These are phyloP conservation scores for Rhopalosiphum maidis DNA, from an alignment of 1,140 invertebrate species.

Conservation along the genomic window DNA sequence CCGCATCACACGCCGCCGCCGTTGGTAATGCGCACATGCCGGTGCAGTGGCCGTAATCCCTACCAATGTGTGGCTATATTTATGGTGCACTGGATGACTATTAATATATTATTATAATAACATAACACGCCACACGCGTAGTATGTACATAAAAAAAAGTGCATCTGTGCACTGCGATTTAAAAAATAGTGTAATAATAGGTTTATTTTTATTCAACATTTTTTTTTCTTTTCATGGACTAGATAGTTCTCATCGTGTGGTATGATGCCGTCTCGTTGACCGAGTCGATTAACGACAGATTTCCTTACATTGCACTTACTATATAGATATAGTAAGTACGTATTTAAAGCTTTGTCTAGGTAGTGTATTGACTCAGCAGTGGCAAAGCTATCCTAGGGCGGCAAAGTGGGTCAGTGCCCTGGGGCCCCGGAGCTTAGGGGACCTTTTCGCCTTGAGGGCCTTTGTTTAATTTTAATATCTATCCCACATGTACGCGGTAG, in stretches of 20 bases:
- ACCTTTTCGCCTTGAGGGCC: too few species aligned
- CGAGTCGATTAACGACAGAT: not conserved
- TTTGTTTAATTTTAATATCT: too few species aligned
- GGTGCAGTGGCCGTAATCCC: not conserved
- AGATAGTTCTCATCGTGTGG: not conserved
- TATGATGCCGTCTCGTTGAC: not conserved
- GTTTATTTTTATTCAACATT: not conserved
- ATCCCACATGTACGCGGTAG: too few species aligned
- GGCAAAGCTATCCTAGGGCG: too few species aligned
- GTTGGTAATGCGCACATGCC: not conserved
- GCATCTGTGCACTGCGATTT: not conserved
- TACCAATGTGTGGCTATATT: not conserved
- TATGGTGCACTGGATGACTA: not conserved
- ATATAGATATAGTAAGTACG: too few species aligned
- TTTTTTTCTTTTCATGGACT: not conserved
- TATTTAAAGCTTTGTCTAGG: too few species aligned
- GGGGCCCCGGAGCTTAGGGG: too few species aligned
- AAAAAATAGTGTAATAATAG: conserved; percentile 8
- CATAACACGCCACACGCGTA: not conserved
- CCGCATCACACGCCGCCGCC: not conserved
- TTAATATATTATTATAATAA: not conserved
- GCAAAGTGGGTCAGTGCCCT: too few species aligned
- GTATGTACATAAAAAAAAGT: not conserved
- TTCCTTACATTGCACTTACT: not conserved
- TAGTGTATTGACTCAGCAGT: too few species aligned